Percentiles rank a stretch among this genome's conserved stretches.
These are phyloP conservation scores for Typhlomys cinereus DNA, from an alignment of 2,113 vertebrate genomes.

Conservation along the genomic window DNA sequence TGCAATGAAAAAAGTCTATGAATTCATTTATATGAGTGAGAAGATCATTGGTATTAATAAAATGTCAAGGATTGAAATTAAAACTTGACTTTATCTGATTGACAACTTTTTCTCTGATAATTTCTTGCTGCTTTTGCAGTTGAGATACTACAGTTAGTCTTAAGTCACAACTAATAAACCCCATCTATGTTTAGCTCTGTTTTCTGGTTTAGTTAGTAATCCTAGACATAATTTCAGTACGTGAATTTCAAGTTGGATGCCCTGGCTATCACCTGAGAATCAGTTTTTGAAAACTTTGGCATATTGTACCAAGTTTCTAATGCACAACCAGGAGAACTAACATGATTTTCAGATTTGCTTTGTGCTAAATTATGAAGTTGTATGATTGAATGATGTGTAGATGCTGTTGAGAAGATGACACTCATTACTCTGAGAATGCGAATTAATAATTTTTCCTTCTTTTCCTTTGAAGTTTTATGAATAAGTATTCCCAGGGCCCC, in stretches of 20 bases:
- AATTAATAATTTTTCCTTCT: not conserved
- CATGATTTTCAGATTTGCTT: not conserved
- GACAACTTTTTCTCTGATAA: no score
- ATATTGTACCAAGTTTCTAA: not conserved
- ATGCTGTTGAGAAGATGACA: not conserved
- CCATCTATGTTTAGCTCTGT: not conserved
- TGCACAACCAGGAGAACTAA: not conserved
- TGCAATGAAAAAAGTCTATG: not conserved
- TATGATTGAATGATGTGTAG: not conserved
- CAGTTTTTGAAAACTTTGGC: not conserved
- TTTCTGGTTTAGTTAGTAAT: constrained; percentile 3
- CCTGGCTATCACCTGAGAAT: not conserved
- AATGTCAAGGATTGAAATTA: not conserved
- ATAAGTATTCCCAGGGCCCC: not conserved
- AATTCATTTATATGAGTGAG: constrained; percentile 23
- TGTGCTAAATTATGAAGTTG: constrained; percentile 15
- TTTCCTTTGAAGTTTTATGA: not conserved
- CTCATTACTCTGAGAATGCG: not conserved
- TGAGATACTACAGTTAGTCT: not conserved
- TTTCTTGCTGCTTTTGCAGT: not conserved
- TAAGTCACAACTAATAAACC: not conserved
- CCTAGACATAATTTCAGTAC: not conserved
- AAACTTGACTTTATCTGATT: not conserved
- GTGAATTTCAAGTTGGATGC: not conserved
- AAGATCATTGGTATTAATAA: constrained; percentile 27